These are phyloP conservation scores for Nomada ruficornis DNA, from an alignment of 2,888 invertebrate species.

Conservation along the genomic window DNA sequence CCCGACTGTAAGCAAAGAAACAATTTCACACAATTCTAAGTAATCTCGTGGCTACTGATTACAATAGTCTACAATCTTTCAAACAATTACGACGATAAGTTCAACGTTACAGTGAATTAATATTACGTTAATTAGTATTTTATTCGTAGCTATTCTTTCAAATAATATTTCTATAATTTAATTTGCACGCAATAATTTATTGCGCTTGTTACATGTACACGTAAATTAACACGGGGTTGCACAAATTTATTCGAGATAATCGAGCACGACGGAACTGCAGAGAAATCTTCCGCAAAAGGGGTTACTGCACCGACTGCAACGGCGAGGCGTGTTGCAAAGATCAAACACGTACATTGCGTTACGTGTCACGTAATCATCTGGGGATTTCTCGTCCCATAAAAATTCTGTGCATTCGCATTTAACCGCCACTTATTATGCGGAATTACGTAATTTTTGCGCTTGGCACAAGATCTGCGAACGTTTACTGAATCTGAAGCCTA, in stretches of 20 bases:
- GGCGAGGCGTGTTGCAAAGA: constrained; percentile 17
- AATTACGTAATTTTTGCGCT: neutral
- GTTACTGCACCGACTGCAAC: constrained; percentile 14
- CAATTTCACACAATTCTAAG: too few relatives aligned
- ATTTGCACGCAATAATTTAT: too few relatives aligned
- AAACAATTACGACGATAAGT: too few relatives aligned
- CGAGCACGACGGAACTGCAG: constrained; percentile 26
- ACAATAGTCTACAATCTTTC: too few relatives aligned
- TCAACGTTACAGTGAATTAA: too few relatives aligned
- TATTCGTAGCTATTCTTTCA: too few relatives aligned
- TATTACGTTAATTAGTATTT: too few relatives aligned
- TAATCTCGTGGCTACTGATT: too few relatives aligned
- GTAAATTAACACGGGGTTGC: neutral
- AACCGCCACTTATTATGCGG: neutral
- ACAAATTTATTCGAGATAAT: neutral
- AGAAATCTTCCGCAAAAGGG: constrained; percentile 30
- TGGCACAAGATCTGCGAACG: neutral
- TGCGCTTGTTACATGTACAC: too few relatives aligned
- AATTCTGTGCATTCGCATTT: neutral
- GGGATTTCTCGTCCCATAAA: neutral
- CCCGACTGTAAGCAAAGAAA: too few relatives aligned
- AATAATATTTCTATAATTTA: too few relatives aligned
- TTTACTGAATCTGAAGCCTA: neutral
- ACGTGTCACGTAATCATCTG: constrained; percentile 39
- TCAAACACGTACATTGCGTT: constrained; percentile 36